phyloP scores from a whole-genome alignment of 2,888 invertebrate species.

The Epistrophe eligans region DNA sequence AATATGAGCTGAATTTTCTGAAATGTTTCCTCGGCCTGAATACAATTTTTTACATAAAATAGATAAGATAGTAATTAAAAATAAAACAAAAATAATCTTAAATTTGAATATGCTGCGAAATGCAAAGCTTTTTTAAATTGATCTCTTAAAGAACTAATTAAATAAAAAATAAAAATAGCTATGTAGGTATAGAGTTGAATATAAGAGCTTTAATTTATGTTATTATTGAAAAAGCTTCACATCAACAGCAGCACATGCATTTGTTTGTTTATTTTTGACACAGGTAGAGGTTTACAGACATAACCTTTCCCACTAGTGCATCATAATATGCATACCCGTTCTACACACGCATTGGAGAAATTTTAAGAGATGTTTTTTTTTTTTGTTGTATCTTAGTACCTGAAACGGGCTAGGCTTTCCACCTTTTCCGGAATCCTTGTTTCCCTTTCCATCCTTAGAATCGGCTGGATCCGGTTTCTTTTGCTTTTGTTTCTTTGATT shows the following conservation, averaged over 20 bases:
- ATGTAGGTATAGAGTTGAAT: not conserved
- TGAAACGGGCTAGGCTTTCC: slow-evolving; percentile 89
- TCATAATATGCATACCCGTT: not conserved
- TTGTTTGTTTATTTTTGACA: slow-evolving; percentile 2
- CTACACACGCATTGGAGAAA: slow-evolving; percentile 3
- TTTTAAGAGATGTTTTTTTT: slow-evolving; percentile 1
- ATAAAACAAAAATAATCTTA: not conserved
- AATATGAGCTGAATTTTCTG: too few species aligned
- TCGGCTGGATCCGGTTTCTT: slow-evolving; percentile 86
- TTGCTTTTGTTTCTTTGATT: slow-evolving; percentile 88
- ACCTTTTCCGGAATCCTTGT: slow-evolving; percentile 87
- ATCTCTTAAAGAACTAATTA: slow-evolving; percentile 21
- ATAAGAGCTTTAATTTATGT: slow-evolving; percentile 40
- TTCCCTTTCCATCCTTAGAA: slow-evolving; percentile 85
- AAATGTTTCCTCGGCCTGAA: not conserved
- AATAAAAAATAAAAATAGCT: not conserved
- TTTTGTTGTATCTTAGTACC: slow-evolving; percentile 83
- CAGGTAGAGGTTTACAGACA: slow-evolving; percentile 22
- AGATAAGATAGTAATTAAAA: not conserved
- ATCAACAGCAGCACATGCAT: slow-evolving; percentile 67
- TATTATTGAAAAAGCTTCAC: slow-evolving; percentile 74
- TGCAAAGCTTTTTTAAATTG: slow-evolving; percentile 66
- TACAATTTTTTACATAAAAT: not conserved
- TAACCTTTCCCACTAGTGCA: slow-evolving; percentile 35
- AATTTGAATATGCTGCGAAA: slow-evolving; percentile 50